Evolutionary conservation across 1,140 invertebrate genomes (phyloP).

Genomic region (Olivierus martensii): DNA sequence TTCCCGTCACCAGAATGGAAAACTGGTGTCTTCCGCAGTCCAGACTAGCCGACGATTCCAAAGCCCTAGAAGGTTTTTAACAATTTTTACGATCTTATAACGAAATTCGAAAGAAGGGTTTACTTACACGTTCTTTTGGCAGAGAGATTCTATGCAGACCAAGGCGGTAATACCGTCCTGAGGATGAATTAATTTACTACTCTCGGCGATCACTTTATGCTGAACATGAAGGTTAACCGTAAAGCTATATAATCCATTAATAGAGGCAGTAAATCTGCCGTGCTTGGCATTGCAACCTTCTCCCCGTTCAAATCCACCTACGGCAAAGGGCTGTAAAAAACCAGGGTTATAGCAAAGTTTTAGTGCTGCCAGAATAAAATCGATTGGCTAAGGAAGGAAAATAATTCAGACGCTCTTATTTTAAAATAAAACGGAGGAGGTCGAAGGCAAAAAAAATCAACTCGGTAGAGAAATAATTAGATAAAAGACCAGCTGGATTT

Average conservation of each 20-base stretch:
- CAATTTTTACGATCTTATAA: background rate
- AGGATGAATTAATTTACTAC: background rate
- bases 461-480: too few relatives aligned
- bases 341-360: background rate
- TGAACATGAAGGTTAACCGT: background rate
- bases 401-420: too few relatives aligned
- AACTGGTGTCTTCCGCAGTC: background rate
- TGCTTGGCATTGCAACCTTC: background rate
- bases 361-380: background rate
- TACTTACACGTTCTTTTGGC: slow-evolving; percentile 6
- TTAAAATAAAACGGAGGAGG: too few relatives aligned
- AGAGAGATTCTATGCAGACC: background rate
- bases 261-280: slow-evolving; percentile 2
- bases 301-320: background rate
- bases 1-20: slow-evolving; percentile 2
- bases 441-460: too few relatives aligned
- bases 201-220: background rate
- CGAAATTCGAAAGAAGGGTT: background rate
- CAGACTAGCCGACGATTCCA: background rate
- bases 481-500: too few relatives aligned
- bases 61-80: background rate
- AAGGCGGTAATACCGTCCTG: background rate
- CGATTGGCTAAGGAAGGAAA: background rate
- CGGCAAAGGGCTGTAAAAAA: background rate
- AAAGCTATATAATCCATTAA: slow-evolving; percentile 7